Base-by-base conservation (phyloP, 2,797 vertebrate genomes). In the Cyclura pinguis region DNA sequence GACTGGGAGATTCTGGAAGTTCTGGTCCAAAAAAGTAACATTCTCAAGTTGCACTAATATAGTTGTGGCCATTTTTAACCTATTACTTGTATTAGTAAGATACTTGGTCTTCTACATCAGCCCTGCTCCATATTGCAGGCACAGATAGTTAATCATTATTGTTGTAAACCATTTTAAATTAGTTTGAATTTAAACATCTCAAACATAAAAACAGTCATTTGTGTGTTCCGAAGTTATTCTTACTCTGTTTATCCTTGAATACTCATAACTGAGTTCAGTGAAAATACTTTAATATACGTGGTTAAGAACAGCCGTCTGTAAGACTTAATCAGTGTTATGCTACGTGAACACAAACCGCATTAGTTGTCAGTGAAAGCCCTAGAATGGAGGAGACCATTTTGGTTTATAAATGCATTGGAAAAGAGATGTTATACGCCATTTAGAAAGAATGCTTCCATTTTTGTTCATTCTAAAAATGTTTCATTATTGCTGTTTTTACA, bases 401-500 rank as follows among this genome's bases (percentile, higher is more conserved):
- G 32, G 59, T 77, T 84, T 84, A 64, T 35, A 32, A 27, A 12
- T 67, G 32, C 55, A 67, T 85, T 87, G 0, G 5, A 3, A n/a
- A 22, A 72, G 2, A 24, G 8, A 12, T 5, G 13, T 55, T 87
- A 22, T 86, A 59, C 12, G 13, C 9, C 4, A 52, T 55, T 32
- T 73, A n/a, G 1, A 82, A 89, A 83, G 47, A 14, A 8, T 67
- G 32, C 76, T 92, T 93, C 32, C 78, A 74, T n/a, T 89, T 89
- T 4, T 32, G 10, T 81, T 20, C 10, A 62, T 87, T 87, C 80
- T 67, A 1, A 73, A 4, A 67, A 29, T 55, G 9, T 0, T 1
- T 80, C 84, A 32, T 8, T 85, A 14, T 64, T 16, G 2, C 77
- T 73, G 10, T 29, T 82, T 84, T 81, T 55, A 6, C 27, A 0